Evolutionary conservation across 92 coral and sea anemone species (phyloP).

Genomic region (Zoanthus solanderi): DNA sequence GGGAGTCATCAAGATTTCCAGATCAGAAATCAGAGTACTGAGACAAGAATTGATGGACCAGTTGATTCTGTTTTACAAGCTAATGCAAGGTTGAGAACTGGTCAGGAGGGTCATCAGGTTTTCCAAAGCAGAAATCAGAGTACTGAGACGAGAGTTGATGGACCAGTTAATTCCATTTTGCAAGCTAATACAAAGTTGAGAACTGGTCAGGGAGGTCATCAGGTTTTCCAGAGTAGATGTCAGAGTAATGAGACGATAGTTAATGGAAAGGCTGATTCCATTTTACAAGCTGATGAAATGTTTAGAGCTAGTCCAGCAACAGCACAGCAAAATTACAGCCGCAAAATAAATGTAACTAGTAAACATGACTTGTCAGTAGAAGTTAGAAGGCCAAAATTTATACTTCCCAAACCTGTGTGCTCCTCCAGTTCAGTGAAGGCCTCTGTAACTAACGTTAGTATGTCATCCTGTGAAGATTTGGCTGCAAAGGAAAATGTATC

Average conservation of each 20-base stretch:
- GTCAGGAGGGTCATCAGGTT: not conserved
- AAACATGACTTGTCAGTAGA: not conserved
- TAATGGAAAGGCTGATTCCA: not conserved
- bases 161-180: not conserved
- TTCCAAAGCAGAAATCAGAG: not conserved
- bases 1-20: constrained; percentile 12
- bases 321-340: not conserved
- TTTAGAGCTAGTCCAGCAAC: not conserved
- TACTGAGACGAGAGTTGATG: not conserved
- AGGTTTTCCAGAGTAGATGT: not conserved
- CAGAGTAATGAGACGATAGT: not conserved
- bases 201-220: not conserved
- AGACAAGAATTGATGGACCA: not conserved
- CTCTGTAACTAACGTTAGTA: not conserved
- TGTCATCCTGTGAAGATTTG: not conserved
- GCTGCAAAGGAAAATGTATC: constrained; percentile 19
- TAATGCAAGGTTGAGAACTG: not conserved
- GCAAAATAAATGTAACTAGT: not conserved
- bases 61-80: not conserved
- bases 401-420: constrained; percentile 30
- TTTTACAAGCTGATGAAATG: not conserved
- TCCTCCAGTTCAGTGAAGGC: not conserved
- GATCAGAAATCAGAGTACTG: not conserved
- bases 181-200: not conserved
- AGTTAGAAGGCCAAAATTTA: constrained; percentile 27